Evolutionary conservation across 2,797 vertebrate species (phyloP), one percentile per base, ranked within the genome.

Genomic region (Spinibarbus caldwelli): DNA sequence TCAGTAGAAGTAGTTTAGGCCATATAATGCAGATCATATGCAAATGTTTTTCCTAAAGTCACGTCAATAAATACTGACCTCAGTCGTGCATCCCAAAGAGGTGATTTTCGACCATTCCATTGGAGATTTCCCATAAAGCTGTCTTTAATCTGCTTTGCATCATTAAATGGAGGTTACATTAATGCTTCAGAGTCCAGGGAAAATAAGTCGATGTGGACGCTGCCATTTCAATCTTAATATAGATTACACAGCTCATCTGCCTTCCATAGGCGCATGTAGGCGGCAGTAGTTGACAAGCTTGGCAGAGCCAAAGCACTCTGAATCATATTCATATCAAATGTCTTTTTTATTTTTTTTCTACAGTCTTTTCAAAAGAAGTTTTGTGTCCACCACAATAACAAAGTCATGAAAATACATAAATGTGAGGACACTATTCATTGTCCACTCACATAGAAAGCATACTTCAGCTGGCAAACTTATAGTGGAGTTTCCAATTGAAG

Each of bases 141-240:
- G 66, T 70, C 4, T 85, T 88, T 91, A 91, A 92, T 91, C 92
- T 91, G 89, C 90, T 91, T 91, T 91, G 75, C 89, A 73, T 82
- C 76, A 19, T 86, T 88, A 87, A 72, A 89, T 85, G 62, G 84
- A 87, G 72, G 41, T 83, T 88, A 89, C 88, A 82, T 52, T 87
- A 86, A 78, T 75, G 88, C 90, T 90, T 52, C 80, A 88, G 87
- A 89, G 85, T 90, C 86, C 86, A 66, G 82, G 83, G 86, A 82
- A 83, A 88, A 77, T 68, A 70, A 86, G 85, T 47, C 59, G 62
- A 84, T 84, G 83, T 68, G 88, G 91, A 92, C 88, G 90, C 87
- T 86, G 87, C 83, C 36, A 88, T 92, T 91, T 89, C 89, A 91
- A 84, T 91, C 84, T 89, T 82, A 73, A 91, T 89, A 87, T 90